Percentiles rank a stretch among this genome's conserved stretches.
Evolutionary conservation across 1,140 invertebrate genomes (phyloP).

Genomic region (Pseudomyrmex concolor): DNA sequence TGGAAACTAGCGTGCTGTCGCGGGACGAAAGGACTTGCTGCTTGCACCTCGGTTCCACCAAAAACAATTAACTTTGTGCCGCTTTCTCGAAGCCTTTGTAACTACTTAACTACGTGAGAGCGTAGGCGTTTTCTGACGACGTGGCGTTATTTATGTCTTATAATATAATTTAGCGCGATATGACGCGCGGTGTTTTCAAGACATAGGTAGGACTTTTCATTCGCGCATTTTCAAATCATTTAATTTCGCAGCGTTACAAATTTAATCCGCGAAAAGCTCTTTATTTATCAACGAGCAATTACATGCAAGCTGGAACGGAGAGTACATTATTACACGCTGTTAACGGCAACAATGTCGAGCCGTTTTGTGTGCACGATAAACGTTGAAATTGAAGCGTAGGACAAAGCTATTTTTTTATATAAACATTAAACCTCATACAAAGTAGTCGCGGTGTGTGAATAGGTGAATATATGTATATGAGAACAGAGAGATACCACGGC

Average conservation of each 20-base stretch:
- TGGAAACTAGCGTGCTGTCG: conserved; percentile 38
- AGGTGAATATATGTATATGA: background rate
- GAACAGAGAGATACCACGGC: background rate
- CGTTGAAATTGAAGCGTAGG: background rate
- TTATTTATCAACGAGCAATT: background rate
- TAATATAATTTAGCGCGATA: conserved; percentile 26
- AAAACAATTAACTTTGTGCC: conserved; percentile 57
- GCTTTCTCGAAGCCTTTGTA: conserved; percentile 55
- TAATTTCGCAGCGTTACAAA: background rate
- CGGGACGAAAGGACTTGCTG: background rate
- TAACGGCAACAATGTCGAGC: background rate
- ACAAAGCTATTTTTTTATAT: conserved; percentile 1
- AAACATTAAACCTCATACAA: background rate
- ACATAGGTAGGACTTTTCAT: background rate
- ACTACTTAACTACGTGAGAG: conserved; percentile 49
- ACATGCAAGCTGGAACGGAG: background rate
- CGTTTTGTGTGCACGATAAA: background rate
- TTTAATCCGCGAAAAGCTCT: background rate
- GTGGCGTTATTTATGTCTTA: conserved; percentile 30
- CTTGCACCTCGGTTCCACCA: conserved; percentile 33
- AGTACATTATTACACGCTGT: background rate
- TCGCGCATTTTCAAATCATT: conserved; percentile 10
- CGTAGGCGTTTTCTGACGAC: background rate
- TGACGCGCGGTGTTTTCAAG: background rate
- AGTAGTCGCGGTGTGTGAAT: background rate